A percentile compares a stretch with the other conserved stretches of the same genome.
phyloP scores from a whole-genome alignment of 2,797 vertebrate genomes.

The Lycodopsis pacificus region DNA sequence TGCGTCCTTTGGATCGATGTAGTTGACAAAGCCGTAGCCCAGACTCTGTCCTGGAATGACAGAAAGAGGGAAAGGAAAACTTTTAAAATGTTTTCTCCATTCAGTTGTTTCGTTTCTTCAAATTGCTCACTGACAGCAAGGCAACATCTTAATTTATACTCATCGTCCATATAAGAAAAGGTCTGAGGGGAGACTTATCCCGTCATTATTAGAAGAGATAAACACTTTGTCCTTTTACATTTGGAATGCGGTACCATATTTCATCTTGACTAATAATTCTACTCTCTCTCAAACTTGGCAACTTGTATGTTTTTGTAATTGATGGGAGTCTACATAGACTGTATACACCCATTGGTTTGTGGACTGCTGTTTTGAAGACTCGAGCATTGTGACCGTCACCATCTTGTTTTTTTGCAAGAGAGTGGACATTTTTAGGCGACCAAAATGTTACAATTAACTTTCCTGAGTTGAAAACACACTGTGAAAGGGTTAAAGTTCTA shows the following conservation, averaged over 20 bases:
- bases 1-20: slow-evolving; percentile 97
- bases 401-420: background rate
- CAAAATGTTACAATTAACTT: background rate
- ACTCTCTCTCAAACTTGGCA: background rate
- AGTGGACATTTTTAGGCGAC: background rate
- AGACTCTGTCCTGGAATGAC: slow-evolving; percentile 92
- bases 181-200: slow-evolving; percentile 7
- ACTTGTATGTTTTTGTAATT: background rate
- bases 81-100: slow-evolving; percentile 34
- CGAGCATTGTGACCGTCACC: background rate
- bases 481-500: background rate
- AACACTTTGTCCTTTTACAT: background rate
- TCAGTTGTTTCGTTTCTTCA: background rate
- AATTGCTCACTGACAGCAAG: slow-evolving; percentile 24
- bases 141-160: slow-evolving; percentile 16
- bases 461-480: background rate
- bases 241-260: slow-evolving; percentile 2
- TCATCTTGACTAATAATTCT: background rate
- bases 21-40: slow-evolving; percentile 99
- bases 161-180: background rate
- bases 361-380: background rate
- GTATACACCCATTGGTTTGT: background rate
- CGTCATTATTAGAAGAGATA: background rate
- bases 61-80: slow-evolving; percentile 43
- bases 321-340: too few relatives aligned